Evolutionary conservation across 1,140 invertebrate species (phyloP).

Genomic region (Adelges cooleyi): DNA sequence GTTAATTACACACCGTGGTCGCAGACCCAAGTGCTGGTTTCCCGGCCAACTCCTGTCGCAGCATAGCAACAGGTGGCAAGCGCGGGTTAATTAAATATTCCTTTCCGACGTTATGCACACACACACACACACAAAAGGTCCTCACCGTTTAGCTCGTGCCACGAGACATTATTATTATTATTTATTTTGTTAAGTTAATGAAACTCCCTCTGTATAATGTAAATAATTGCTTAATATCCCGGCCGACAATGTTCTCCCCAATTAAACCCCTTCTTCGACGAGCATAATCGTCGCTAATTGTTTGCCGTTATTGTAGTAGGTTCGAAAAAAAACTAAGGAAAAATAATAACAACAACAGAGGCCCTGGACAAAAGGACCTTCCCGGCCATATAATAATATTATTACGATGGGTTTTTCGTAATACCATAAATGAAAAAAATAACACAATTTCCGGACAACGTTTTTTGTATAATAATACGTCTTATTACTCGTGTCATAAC

Average conservation of each 20-base stretch:
- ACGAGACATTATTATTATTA: not conserved
- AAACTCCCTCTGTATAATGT: not conserved
- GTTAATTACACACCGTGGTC: slow-evolving; percentile 4
- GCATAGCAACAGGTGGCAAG: slow-evolving; percentile 11
- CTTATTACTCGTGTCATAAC: too few species aligned
- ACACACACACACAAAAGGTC: slow-evolving; percentile 7
- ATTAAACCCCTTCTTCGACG: not conserved
- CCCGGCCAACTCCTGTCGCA: not conserved
- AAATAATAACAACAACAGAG: too few species aligned
- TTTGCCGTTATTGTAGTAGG: not conserved
- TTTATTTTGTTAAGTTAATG: too few species aligned
- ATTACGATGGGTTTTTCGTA: too few species aligned
- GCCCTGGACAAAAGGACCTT: too few species aligned
- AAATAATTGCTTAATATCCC: slow-evolving; percentile 25
- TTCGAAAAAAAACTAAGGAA: too few species aligned
- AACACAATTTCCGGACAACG: slow-evolving; percentile 12
- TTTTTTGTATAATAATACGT: too few species aligned
- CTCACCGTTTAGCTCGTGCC: slow-evolving; percentile 18
- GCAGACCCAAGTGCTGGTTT: too few species aligned
- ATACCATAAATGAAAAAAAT: not conserved
- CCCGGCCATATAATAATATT: too few species aligned
- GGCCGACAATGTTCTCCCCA: not conserved
- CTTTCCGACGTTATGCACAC: not conserved
- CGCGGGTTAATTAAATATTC: slow-evolving; percentile 22
- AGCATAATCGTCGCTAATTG: slow-evolving; percentile 27